Percentiles rank a stretch among this genome's conserved stretches.
Evolutionary conservation across 2,797 vertebrate species (phyloP).

Genomic region (Jordanella pulchra): DNA sequence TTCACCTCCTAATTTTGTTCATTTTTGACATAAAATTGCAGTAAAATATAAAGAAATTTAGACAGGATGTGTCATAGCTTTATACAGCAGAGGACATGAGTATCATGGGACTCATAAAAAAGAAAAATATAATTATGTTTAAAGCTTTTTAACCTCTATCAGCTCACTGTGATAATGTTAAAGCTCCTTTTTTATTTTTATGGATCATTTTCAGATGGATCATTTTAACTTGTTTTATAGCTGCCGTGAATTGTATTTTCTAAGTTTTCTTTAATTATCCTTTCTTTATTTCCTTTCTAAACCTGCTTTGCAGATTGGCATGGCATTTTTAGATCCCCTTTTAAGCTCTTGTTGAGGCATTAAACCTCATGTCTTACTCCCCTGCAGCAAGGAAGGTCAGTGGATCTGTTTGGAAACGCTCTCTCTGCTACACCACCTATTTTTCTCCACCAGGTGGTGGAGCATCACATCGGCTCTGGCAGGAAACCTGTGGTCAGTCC

Average conservation of each 20-base stretch:
- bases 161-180: constrained; percentile 4
- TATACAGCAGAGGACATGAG: neutral
- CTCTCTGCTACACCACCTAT: constrained; percentile 33
- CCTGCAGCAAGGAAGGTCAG: neutral
- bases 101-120: neutral
- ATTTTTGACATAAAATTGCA: neutral
- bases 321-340: neutral
- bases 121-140: neutral
- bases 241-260: neutral
- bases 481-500: constrained; percentile 69
- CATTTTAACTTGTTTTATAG: too few species aligned
- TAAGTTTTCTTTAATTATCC: neutral
- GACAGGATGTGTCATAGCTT: neutral
- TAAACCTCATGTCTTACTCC: neutral
- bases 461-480: constrained; percentile 51
- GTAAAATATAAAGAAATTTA: neutral
- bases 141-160: neutral
- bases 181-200: neutral
- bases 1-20: neutral
- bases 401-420: neutral
- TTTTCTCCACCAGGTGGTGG: constrained; percentile 75
- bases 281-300: neutral
- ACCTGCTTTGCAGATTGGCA: neutral
- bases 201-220: neutral
- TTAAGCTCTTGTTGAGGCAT: neutral